Percentiles rank a stretch among this genome's conserved stretches.
Evolutionary conservation across 2,113 vertebrate genomes (phyloP).

Genomic region (Erinaceus europaeus): DNA sequence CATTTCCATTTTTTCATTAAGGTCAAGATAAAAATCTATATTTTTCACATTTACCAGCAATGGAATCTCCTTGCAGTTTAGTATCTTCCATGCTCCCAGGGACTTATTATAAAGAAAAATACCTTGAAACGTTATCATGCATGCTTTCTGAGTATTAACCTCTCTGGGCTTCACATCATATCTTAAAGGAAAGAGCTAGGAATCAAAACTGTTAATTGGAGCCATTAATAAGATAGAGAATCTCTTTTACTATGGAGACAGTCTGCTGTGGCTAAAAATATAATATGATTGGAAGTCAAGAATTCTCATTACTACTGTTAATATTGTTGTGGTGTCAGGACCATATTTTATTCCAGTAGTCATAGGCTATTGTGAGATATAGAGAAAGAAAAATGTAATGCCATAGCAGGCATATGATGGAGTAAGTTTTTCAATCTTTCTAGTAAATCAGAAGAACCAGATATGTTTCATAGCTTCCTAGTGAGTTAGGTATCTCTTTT

Average conservation of each 20-base stretch:
- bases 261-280: not conserved
- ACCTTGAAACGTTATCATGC: not conserved
- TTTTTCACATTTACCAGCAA: constrained; percentile 24
- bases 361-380: not conserved
- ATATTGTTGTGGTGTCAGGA: not conserved
- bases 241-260: not conserved
- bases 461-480: not conserved
- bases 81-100: constrained; percentile 37
- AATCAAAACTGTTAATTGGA: constrained; percentile 53
- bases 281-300: not conserved
- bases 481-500: not conserved
- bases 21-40: constrained; percentile 38
- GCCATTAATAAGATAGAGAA: constrained; percentile 35
- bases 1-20: constrained; percentile 31
- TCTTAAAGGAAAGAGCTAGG: constrained; percentile 11
- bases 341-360: not conserved
- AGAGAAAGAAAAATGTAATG: not conserved
- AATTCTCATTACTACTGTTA: not conserved
- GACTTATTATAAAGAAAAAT: constrained; percentile 67
- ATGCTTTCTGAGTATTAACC: constrained; percentile 41
- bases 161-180: constrained; percentile 37
- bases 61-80: constrained; percentile 27
- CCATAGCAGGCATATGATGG: not conserved
- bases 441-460: not conserved
- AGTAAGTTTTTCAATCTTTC: not conserved